Evolutionary conservation across 2,888 invertebrate species (phyloP).

Genomic region (Toxonevra muliebris): DNA sequence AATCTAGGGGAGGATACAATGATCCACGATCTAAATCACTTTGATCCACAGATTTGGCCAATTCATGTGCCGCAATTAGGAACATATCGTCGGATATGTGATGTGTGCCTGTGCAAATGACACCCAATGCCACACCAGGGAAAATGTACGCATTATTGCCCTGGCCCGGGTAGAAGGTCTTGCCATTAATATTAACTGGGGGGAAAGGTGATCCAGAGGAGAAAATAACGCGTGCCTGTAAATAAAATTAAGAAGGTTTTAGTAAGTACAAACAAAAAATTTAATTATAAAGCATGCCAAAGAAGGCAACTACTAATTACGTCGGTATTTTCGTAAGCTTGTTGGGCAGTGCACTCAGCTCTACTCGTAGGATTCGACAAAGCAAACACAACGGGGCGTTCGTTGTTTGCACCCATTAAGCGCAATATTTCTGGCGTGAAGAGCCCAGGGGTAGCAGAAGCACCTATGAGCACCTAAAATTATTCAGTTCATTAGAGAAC

Average conservation of each 20-base stretch:
- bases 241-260: neutral
- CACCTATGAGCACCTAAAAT: slow-evolving; percentile 72
- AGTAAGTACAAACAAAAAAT: neutral
- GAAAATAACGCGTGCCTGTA: slow-evolving; percentile 90
- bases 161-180: slow-evolving; percentile 90
- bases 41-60: slow-evolving; percentile 83
- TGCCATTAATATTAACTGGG: slow-evolving; percentile 80
- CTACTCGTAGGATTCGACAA: slow-evolving; percentile 97
- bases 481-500: slow-evolving; percentile 1
- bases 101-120: slow-evolving; percentile 89
- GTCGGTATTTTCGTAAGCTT: slow-evolving; percentile 90
- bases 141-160: slow-evolving; percentile 98
- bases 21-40: slow-evolving; percentile 85
- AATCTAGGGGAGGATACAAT: slow-evolving; percentile 88
- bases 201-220: slow-evolving; percentile 97
- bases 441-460: slow-evolving; percentile 89
- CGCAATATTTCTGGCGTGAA: slow-evolving; percentile 88
- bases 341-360: slow-evolving; percentile 98
- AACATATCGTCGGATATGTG: slow-evolving; percentile 95
- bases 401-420: slow-evolving; percentile 86
- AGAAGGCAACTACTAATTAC: slow-evolving; percentile 68
- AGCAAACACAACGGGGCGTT: slow-evolving; percentile 94
- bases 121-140: slow-evolving; percentile 95
- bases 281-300: neutral
- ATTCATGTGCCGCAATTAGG: slow-evolving; percentile 90